Percentiles rank a stretch among this genome's conserved stretches.
phyloP scores from a whole-genome alignment of 1,140 invertebrate species.

The Lepidurus arcticus region DNA sequence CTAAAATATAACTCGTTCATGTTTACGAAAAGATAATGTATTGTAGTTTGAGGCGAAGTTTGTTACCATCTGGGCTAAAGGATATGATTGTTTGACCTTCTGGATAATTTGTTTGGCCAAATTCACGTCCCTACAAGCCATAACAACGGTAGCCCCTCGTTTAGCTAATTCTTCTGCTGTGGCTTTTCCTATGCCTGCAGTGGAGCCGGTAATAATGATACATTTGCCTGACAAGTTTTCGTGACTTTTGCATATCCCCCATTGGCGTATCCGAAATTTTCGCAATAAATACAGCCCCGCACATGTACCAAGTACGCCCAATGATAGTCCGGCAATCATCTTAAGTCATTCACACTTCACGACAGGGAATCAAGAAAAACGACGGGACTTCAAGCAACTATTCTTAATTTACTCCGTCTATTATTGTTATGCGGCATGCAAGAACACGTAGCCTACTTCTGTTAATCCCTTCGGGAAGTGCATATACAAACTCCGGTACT shows the following conservation, averaged over 20 bases:
- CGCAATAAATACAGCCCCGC: constrained; percentile 23
- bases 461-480: too few relatives aligned
- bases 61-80: constrained; percentile 23
- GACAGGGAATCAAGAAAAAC: too few relatives aligned
- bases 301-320: neutral
- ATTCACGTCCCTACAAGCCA: constrained; percentile 46
- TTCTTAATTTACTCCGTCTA: too few relatives aligned
- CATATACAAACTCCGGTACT: too few relatives aligned
- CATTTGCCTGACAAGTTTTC: constrained; percentile 44
- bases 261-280: neutral
- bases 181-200: constrained; percentile 50
- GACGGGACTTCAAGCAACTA: too few relatives aligned
- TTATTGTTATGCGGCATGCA: too few relatives aligned
- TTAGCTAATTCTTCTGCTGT: constrained; percentile 45
- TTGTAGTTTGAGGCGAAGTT: too few relatives aligned
- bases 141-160: constrained; percentile 45
- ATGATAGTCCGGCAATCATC: neutral
- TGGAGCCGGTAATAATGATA: constrained; percentile 49
- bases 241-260: constrained; percentile 35
- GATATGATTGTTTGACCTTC: constrained; percentile 37
- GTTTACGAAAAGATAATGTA: too few relatives aligned
- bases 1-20: constrained; percentile 42
- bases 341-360: too few relatives aligned
- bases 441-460: too few relatives aligned
- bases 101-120: constrained; percentile 42